These are phyloP conservation scores for Dromococcyx pavoninus DNA, from an alignment of 2,797 vertebrate genomes.

Conservation along the genomic window DNA sequence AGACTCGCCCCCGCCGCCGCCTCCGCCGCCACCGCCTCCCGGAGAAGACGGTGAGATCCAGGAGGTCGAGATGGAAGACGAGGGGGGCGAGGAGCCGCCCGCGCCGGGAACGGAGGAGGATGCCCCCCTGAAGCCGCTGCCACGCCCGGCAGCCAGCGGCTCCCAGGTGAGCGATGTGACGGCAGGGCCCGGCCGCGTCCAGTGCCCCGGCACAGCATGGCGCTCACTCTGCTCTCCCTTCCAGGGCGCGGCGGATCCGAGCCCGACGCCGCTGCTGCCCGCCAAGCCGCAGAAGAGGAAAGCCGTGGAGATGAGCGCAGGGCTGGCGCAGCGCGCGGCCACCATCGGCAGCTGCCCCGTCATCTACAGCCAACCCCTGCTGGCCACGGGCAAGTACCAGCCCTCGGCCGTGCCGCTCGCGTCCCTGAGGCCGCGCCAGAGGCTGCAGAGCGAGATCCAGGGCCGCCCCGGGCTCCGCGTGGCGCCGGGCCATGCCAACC, in stretches of 20 bases:
- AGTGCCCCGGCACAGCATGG: no score
- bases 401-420: not conserved
- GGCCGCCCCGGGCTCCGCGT: not conserved
- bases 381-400: constrained; percentile 76
- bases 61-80: constrained; percentile 98
- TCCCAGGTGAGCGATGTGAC: constrained; percentile 77
- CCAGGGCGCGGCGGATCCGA: constrained; percentile 58
- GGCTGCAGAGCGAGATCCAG: constrained; percentile 10
- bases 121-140: constrained; percentile 75
- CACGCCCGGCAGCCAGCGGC: constrained; percentile 54
- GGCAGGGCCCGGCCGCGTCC: rapidly evolving
- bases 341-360: constrained; percentile 94
- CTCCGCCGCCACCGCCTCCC: constrained; percentile 81
- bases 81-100: constrained; percentile 91
- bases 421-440: constrained; percentile 12
- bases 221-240: rapidly evolving
- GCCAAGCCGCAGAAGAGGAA: constrained; percentile 88
- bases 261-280: constrained; percentile 56
- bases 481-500: constrained; percentile 22
- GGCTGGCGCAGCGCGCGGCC: constrained; percentile 81
- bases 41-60: constrained; percentile 92
- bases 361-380: constrained; percentile 87
- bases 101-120: constrained; percentile 95
- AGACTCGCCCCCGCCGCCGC: constrained; percentile 76
- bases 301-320: constrained; percentile 73